Base-by-base conservation (phyloP, 2,888 invertebrate genomes). In the Euclidia mi region DNA sequence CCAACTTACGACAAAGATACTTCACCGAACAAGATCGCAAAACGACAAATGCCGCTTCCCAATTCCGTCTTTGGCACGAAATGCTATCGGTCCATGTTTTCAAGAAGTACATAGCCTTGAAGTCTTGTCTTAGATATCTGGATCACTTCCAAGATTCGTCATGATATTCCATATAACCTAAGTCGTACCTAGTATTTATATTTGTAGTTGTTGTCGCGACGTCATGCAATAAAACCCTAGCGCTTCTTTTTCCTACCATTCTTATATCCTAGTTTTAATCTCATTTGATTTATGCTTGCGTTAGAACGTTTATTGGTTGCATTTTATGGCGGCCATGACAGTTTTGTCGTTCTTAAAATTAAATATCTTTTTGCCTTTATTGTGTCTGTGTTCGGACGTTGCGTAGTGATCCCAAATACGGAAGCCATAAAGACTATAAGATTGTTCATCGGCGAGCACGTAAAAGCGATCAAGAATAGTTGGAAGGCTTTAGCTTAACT, bases 141-240 rank as follows among this genome's bases (percentile, higher is more conserved):
- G 88, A 87, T 37, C 49, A 52, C 20, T 60, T 85, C 88, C 89
- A 88, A 88, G 67, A 82, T 79, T 75, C 73, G 76, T 81, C 80
- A 82, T 71, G 57, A 51, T 47, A 52, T 65, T 62, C 48, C 42
- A 32, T 58, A 41, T 37, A 31, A n/a, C 15, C 34, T 34, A 34
- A 1, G 6, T 34, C 40, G 45, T 51, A 29, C 56, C 44, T 58
- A 61, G 62, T 55, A 50, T 50, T 18, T 43, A 43, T 14, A 17
- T 32, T 15, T 10, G n/a, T 43, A 11, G 37, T 52, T 29, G 1
- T 15, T 53, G 81, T 77, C 81, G 78, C 79, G 81, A 79, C 81
- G 67, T 58, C 40, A 47, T 47, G 74, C 76, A 79, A 82, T 86
- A 83, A 84, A 82, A 79, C 51, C 50, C 45, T 31, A 34, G 60